Conservation (phyloP, 1,140 invertebrate species). For the Leptopilina boulardi region DNA sequence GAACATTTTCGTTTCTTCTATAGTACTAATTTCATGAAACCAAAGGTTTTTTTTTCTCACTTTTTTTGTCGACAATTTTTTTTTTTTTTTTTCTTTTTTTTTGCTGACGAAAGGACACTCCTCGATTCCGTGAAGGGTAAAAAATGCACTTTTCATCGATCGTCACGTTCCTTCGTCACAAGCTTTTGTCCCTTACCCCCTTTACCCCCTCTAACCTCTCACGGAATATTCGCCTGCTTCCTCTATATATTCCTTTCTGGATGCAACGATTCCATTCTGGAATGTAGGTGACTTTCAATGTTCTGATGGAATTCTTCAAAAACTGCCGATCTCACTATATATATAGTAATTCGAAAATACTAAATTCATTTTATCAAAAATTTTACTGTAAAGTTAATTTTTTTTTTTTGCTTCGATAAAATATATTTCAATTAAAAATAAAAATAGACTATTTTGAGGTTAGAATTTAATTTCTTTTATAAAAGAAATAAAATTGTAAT, state of each 20-base stretch:
- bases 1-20: no score
- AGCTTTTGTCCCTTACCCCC: not conserved
- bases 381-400: no score
- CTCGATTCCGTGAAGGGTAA: not conserved
- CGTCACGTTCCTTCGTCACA: not conserved
- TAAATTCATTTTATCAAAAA: no score
- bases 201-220: not conserved
- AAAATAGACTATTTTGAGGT: no score
- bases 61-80: not conserved
- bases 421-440: no score
- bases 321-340: not conserved
- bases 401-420: no score
- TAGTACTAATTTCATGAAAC: no score
- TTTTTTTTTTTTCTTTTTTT: slow-evolving; percentile 9
- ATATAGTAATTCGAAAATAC: not conserved
- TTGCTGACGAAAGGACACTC: slow-evolving; percentile 27
- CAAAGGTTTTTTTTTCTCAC: no score
- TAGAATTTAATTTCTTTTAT: no score
- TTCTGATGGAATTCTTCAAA: not conserved
- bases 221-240: not conserved
- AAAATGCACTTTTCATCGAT: slow-evolving; percentile 18
- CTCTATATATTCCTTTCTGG: not conserved
- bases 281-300: not conserved
- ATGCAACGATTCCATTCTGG: not conserved
- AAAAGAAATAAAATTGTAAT: no score